These are phyloP conservation scores for Galendromus occidentalis DNA, from an alignment of 1,140 invertebrate species.

Conservation along the genomic window DNA sequence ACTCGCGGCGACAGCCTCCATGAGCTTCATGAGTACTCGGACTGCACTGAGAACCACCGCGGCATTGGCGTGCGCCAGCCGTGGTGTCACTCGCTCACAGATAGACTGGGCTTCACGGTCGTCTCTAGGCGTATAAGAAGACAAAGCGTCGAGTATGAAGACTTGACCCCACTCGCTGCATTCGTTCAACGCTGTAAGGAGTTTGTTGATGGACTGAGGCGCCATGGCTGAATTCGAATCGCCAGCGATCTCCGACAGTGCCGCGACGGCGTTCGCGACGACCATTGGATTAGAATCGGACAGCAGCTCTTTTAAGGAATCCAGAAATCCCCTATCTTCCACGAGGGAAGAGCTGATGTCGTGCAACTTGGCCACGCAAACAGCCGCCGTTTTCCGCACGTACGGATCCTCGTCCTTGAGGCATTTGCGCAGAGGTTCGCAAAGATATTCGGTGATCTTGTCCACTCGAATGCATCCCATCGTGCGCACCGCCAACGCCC, in stretches of 20 bases:
- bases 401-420: conserved; percentile 98
- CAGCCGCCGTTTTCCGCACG: conserved; percentile 95
- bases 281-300: conserved; percentile 99
- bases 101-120: conserved; percentile 98
- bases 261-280: conserved; percentile 96
- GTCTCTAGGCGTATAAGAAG: conserved; percentile 91
- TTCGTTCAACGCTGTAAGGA: conserved; percentile 93
- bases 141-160: conserved; percentile 92
- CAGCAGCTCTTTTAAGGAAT: conserved; percentile 84
- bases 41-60: conserved; percentile 98
- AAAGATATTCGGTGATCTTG: conserved; percentile 99
- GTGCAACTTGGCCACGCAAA: conserved; percentile 96
- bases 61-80: conserved; percentile 95
- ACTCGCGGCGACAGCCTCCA: conserved; percentile 73
- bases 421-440: conserved; percentile 93
- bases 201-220: conserved; percentile 89
- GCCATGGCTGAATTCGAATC: conserved; percentile 87
- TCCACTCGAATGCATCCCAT: conserved; percentile 99
- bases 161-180: conserved; percentile 98
- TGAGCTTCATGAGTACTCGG: conserved; percentile 90
- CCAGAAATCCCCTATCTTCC: conserved; percentile 93
- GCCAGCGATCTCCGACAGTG: conserved; percentile 95
- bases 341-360: conserved; percentile 95
- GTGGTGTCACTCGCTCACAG: conserved; percentile 90
- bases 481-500: conserved; percentile 90